Conservation (phyloP, 1,140 invertebrate species). For the Pachyrhynchus sulphureomaculatus region DNA sequence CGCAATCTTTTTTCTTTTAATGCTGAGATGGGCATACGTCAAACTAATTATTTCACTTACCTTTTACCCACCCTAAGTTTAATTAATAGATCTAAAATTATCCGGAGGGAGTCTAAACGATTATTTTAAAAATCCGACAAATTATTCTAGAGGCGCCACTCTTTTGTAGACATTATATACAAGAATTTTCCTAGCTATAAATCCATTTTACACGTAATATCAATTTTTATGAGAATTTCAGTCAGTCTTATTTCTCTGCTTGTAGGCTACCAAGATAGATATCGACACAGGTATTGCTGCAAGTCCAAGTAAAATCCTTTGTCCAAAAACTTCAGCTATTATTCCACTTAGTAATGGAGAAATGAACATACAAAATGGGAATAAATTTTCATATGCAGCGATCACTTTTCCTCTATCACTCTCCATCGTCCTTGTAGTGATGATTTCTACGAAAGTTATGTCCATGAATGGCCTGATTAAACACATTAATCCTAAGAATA, state of each 20-base stretch:
- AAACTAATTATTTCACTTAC: too few relatives aligned
- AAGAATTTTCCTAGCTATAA: too few relatives aligned
- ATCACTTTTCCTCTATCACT: slow-evolving; percentile 34
- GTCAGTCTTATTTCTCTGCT: slow-evolving; percentile 18
- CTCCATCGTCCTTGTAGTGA: slow-evolving; percentile 10
- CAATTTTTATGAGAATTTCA: too few relatives aligned
- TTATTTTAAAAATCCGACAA: too few relatives aligned
- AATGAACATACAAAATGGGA: slow-evolving; percentile 14
- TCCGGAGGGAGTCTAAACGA: too few relatives aligned
- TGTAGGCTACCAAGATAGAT: slow-evolving; percentile 5
- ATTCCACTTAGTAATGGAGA: slow-evolving; percentile 28
- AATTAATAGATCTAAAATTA: too few relatives aligned
- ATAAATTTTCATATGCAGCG: slow-evolving; percentile 26
- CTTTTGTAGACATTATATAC: too few relatives aligned
- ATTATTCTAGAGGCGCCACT: too few relatives aligned
- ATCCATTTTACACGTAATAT: too few relatives aligned
- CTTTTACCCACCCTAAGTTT: too few relatives aligned
- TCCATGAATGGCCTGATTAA: slow-evolving; percentile 23
- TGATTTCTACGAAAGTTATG: slow-evolving; percentile 17
- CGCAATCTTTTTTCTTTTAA: too few relatives aligned
- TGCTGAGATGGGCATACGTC: too few relatives aligned
- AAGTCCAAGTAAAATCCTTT: slow-evolving; percentile 1
- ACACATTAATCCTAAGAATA: slow-evolving; percentile 15
- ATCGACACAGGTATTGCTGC: slow-evolving; percentile 19
- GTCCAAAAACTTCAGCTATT: slow-evolving; percentile 22